A percentile compares a stretch with the other conserved stretches of the same genome.
Conservation (phyloP, 2,797 vertebrate genomes). For the Urocyon cinereoargenteus region DNA sequence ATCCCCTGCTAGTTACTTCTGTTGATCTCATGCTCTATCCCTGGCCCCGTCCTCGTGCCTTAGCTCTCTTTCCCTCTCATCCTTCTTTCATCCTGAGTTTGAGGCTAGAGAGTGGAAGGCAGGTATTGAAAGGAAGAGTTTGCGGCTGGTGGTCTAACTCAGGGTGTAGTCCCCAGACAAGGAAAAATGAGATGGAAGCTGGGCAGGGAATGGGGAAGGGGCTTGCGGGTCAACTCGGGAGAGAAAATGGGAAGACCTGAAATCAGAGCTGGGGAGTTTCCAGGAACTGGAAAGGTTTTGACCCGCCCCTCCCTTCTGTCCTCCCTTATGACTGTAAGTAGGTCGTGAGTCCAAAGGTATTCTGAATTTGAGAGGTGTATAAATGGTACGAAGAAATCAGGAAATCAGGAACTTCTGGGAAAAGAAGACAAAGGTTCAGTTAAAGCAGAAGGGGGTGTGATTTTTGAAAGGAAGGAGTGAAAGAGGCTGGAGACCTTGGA, state of each 20-base stretch:
- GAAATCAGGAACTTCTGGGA: neutral
- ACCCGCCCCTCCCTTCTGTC: neutral
- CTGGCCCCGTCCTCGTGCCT: neutral
- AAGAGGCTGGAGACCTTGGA: slow-evolving; percentile 14
- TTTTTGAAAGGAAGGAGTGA: neutral
- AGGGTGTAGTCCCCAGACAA: neutral
- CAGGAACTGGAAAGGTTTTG: neutral
- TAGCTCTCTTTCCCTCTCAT: neutral
- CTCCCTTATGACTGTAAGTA: neutral
- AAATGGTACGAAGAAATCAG: neutral
- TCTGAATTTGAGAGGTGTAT: slow-evolving; percentile 10
- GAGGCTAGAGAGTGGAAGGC: neutral
- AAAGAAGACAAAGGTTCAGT: neutral
- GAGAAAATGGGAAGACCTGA: neutral
- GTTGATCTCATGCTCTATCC: neutral
- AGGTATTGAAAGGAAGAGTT: neutral
- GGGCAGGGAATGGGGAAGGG: neutral
- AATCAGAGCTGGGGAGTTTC: neutral
- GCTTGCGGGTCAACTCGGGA: neutral
- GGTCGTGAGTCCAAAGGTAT: neutral
- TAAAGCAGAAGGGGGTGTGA: neutral
- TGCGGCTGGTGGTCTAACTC: neutral
- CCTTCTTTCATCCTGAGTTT: neutral
- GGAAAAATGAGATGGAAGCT: slow-evolving; percentile 11
- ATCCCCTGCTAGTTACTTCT: neutral